Evolutionary conservation across 2,797 vertebrate species (phyloP).

Genomic region (Acanthiza pusilla): DNA sequence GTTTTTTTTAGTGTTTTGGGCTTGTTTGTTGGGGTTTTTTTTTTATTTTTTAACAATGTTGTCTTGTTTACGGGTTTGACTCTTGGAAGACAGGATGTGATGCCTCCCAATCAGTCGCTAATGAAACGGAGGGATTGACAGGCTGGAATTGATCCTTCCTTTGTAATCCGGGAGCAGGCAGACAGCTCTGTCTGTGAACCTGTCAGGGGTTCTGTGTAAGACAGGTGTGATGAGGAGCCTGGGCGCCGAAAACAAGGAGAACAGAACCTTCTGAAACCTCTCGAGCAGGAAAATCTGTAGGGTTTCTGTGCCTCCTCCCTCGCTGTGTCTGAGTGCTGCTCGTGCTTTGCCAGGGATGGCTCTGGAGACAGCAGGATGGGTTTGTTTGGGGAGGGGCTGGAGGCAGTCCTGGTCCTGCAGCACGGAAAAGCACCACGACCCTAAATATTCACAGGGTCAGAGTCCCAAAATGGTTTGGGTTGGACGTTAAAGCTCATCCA

Average conservation of each 20-base stretch:
- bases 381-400: neutral
- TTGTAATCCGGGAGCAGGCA: neutral
- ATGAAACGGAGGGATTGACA: constrained; percentile 48
- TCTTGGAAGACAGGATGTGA: constrained; percentile 11
- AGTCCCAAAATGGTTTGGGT: neutral
- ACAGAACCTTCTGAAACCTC: neutral
- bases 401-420: neutral
- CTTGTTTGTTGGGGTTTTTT: too few species aligned
- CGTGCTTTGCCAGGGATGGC: accelerated
- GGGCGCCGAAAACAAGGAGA: constrained; percentile 1
- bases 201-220: constrained; percentile 48
- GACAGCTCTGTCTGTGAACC: constrained; percentile 9
- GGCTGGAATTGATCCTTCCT: constrained; percentile 46
- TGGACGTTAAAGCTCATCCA: neutral
- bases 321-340: neutral
- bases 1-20: neutral
- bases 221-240: constrained; percentile 28
- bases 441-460: neutral
- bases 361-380: neutral
- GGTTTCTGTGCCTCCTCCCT: neutral
- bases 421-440: accelerated
- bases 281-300: neutral
- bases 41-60: neutral
- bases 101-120: constrained; percentile 7
- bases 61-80: constrained; percentile 21